Base-by-base conservation (phyloP, 1,140 invertebrate genomes). In the Drosophila novamexicana region DNA sequence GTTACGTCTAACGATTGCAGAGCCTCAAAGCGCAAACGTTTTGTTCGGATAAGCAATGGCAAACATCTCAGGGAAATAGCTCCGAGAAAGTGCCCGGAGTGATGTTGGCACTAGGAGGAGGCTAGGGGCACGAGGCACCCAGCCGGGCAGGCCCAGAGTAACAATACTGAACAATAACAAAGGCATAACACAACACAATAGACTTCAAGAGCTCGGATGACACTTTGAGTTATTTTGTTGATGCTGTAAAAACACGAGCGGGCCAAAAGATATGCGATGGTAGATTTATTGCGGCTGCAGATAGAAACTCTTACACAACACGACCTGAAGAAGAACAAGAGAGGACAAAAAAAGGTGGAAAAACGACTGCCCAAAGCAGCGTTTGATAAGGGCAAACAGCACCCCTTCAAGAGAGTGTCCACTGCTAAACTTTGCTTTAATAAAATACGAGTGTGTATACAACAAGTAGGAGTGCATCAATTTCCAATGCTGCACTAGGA, bases 221-320 rank as follows among this genome's bases (percentile, higher is more conserved):
- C 83, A 86, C 83, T 85, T 85, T 85, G 78, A 85, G 82, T 85
- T 85, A 85, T 85, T 85, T 81, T 88, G 83, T 89, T 82, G 82
- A 86, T 88, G 83, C 77, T 83, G 83, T 71, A 73, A 79, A 82
- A 82, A 73, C 76, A 79, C 65, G 68, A 44, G 56, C 42, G 39
- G 64, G 65, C 40, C 69, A 69, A 49, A 66, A 84, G 81, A 84
- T 84, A 84, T 84, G 81, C 72, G 77, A 85, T 84, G 81, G 53
- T 88, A 83, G 77, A 86, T 86, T 86, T 86, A 86, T 86, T 70
- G 75, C 59, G 67, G 75, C 40, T 58, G 39, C 75, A 64, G 57
- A 54, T 69, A 77, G 39, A 47, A 78, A 56, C 56, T 49, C 62
- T 29, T 29, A 62, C 45, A 37, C 49, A 64, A 71, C 50, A 40